Conservation (phyloP, 2,113 vertebrate species). For the Jaculus jaculus region DNA sequence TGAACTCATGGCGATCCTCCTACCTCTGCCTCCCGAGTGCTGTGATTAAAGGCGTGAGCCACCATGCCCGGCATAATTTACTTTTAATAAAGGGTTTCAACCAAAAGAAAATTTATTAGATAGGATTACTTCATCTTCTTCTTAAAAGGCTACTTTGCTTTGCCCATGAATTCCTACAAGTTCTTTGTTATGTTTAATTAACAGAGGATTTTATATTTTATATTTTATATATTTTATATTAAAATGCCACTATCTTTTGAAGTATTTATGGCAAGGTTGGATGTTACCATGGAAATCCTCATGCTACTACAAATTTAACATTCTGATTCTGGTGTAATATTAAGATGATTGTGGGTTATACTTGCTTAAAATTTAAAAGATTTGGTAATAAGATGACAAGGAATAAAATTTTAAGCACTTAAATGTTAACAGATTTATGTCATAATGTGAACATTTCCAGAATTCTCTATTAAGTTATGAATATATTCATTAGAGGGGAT, state of each 20-base stretch:
- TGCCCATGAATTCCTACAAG: neutral
- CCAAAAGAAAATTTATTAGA: neutral
- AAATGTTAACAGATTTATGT: conserved; percentile 61
- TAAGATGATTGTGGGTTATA: conserved; percentile 45
- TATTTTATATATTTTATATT: conserved; percentile 48
- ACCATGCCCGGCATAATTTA: no score
- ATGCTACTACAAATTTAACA: conserved; percentile 41
- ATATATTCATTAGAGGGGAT: conserved; percentile 43
- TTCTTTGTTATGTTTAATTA: conserved; percentile 55
- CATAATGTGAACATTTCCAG: conserved; percentile 48
- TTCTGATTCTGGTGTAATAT: conserved; percentile 63
- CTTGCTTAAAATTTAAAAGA: conserved; percentile 63
- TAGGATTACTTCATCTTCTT: neutral
- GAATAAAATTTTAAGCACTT: conserved; percentile 54
- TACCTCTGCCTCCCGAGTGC: no score
- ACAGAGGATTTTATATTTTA: conserved; percentile 43
- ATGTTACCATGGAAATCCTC: conserved; percentile 70
- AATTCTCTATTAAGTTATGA: conserved; percentile 47
- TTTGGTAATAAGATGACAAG: conserved; percentile 57
- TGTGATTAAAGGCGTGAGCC: no score
- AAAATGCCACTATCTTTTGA: conserved; percentile 33
- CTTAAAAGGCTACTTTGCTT: neutral
- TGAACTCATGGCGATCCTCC: no score
- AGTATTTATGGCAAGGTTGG: conserved; percentile 64
- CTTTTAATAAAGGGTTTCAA: neutral